Percentiles rank a stretch among this genome's conserved stretches.
These are phyloP conservation scores for Galeopsomyia nigrocyanea DNA, from an alignment of 2,888 invertebrate genomes.

Conservation along the genomic window DNA sequence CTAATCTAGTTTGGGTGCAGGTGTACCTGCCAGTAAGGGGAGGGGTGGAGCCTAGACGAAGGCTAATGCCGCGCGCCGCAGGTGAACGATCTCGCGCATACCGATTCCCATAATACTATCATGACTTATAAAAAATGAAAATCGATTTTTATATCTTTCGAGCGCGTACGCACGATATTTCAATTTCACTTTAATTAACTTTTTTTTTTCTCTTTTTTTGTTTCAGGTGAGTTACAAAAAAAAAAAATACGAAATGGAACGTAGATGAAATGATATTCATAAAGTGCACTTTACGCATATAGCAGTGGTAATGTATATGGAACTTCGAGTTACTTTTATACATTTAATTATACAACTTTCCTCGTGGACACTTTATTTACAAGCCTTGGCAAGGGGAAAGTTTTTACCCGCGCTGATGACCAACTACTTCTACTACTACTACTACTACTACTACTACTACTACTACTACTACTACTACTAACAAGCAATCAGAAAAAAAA, in stretches of 20 bases:
- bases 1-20: conserved; percentile 28
- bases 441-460: too few species aligned
- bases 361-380: too few species aligned
- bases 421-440: too few species aligned
- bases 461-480: too few species aligned
- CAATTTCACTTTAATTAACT: conserved; percentile 5
- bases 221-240: conserved; percentile 35
- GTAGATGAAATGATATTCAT: background rate
- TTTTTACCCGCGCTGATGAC: too few species aligned
- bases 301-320: too few species aligned
- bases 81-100: conserved; percentile 26
- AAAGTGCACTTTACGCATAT: too few species aligned
- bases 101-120: conserved; percentile 6
- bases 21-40: conserved; percentile 23
- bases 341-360: too few species aligned
- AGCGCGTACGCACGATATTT: background rate
- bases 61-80: conserved; percentile 6
- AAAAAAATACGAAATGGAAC: conserved; percentile 2
- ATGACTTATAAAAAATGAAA: conserved; percentile 24
- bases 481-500: too few species aligned
- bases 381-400: too few species aligned
- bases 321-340: too few species aligned
- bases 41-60: background rate
- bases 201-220: conserved; percentile 8
- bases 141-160: background rate